These are phyloP conservation scores for Didymodactylos carnosus DNA, from an alignment of 2,888 invertebrate species.

Conservation along the genomic window DNA sequence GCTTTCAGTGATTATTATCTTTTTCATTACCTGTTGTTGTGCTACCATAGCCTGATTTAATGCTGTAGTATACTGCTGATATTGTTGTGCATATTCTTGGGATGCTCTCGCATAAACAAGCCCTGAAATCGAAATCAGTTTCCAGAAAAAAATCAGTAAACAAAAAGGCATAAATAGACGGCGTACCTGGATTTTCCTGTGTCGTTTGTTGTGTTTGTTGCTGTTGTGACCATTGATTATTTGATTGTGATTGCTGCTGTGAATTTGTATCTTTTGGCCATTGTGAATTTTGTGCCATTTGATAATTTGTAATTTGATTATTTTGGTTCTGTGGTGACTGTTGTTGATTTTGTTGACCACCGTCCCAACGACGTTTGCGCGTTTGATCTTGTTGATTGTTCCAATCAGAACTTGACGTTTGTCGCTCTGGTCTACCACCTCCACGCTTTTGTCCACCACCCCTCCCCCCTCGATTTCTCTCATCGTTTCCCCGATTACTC, in stretches of 20 bases:
- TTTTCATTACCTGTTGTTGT: no score
- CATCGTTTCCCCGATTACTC: no score
- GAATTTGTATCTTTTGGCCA: neutral
- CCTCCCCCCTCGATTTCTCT: no score
- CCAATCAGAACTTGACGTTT: no score
- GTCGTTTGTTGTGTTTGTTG: neutral
- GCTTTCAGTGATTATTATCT: no score
- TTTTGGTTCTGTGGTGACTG: neutral
- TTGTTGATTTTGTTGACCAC: neutral
- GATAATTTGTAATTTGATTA: neutral
- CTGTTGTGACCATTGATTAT: neutral
- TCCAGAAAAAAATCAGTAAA: no score
- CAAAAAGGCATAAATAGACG: no score
- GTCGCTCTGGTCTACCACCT: no score
- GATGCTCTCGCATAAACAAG: neutral
- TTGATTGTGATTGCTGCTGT: neutral
- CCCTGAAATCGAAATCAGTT: neutral
- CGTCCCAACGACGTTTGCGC: neutral
- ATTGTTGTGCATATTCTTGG: neutral
- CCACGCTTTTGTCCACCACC: no score
- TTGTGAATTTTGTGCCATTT: neutral
- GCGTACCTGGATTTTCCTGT: no score
- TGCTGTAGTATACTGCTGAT: neutral
- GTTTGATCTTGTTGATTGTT: no score
- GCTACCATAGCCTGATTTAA: neutral